Conservation (phyloP, 2,797 vertebrate genomes). For the Halcyon smyrnensis region DNA sequence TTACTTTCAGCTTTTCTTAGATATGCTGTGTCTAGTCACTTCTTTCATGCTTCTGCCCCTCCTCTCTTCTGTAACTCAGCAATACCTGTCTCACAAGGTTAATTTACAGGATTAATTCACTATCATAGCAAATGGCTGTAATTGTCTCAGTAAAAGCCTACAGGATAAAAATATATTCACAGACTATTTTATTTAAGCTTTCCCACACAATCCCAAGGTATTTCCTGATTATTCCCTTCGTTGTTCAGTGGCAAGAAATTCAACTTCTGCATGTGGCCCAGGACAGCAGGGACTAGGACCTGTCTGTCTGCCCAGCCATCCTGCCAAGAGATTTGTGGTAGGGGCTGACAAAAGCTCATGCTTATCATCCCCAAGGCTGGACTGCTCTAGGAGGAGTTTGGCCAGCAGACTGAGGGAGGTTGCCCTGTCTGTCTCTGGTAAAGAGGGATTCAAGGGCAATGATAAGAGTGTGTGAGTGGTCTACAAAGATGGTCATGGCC, state of each 20-base stretch:
- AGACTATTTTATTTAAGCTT: background rate
- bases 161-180: background rate
- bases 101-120: background rate
- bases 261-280: background rate
- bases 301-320: rapidly evolving
- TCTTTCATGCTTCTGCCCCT: background rate
- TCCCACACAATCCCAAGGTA: background rate
- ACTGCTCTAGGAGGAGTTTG: background rate
- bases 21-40: background rate
- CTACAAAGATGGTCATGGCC: rapidly evolving
- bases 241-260: background rate
- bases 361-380: background rate
- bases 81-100: background rate
- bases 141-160: background rate
- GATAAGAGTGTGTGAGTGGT: background rate
- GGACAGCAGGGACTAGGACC: background rate
- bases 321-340: background rate
- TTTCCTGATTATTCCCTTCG: background rate
- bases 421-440: background rate
- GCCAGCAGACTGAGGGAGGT: background rate
- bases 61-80: background rate
- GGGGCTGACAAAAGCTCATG: rapidly evolving
- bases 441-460: background rate
- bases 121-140: background rate
- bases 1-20: background rate